These are phyloP conservation scores for Engystomops pustulosus DNA, from an alignment of 2,113 vertebrate genomes.

Conservation along the genomic window DNA sequence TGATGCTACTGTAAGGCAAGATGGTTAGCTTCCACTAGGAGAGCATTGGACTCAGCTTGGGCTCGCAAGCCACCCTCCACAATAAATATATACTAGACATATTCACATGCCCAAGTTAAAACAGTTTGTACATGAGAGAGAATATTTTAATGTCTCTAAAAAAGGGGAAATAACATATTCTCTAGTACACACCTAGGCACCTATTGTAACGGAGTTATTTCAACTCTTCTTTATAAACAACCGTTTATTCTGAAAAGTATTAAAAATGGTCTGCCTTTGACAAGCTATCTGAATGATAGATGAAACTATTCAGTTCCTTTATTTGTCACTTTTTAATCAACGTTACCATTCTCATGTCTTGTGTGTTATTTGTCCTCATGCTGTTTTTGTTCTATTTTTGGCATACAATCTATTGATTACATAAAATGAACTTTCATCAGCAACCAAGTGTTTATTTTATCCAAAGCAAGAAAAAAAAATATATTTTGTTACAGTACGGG, in stretches of 20 bases:
- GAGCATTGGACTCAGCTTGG: no score
- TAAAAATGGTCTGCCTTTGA: not conserved
- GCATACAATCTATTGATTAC: not conserved
- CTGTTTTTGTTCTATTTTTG: not conserved
- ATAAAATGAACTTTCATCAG: not conserved
- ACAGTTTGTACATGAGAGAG: no score
- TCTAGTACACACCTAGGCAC: not conserved
- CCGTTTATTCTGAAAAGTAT: not conserved
- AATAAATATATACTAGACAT: no score
- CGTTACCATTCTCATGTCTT: not conserved
- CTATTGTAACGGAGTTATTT: not conserved
- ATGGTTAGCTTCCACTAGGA: no score
- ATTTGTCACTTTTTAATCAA: constrained; percentile 32
- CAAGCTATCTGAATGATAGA: constrained; percentile 23
- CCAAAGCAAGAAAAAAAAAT: not conserved
- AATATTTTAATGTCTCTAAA: no score
- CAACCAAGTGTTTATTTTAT: not conserved
- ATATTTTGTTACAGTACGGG: not conserved
- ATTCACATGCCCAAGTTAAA: no score
- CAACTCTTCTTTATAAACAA: not conserved
- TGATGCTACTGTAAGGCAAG: no score
- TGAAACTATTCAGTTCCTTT: not conserved
- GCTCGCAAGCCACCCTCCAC: no score
- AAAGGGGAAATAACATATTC: no score
- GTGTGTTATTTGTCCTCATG: not conserved